A percentile compares a stretch with the other conserved stretches of the same genome.
Conservation (phyloP, 2,888 invertebrate genomes). For the Spatulosminthurus flaviceps region DNA sequence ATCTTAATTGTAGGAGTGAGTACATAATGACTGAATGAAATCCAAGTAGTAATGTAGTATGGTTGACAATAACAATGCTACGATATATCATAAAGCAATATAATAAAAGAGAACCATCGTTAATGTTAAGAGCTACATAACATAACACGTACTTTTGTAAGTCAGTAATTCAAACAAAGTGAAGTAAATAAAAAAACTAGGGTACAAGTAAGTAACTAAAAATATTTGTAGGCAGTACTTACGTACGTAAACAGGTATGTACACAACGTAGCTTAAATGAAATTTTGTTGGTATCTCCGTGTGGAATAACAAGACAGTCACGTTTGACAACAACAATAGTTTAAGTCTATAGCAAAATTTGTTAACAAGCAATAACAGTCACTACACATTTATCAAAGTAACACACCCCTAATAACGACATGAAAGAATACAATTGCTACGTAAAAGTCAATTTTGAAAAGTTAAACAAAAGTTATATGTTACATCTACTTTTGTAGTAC, state of each 20-base stretch:
- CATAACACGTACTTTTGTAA: background rate
- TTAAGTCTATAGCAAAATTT: background rate
- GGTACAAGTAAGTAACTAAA: background rate
- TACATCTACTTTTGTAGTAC: background rate
- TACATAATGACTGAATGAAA: slow-evolving; percentile 18
- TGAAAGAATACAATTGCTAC: slow-evolving; percentile 13
- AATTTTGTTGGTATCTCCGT: slow-evolving; percentile 17
- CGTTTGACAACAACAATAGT: slow-evolving; percentile 18
- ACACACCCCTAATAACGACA: background rate
- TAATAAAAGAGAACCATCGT: slow-evolving; percentile 11
- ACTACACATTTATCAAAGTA: background rate
- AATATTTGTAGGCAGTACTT: background rate
- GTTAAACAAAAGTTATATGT: slow-evolving; percentile 7
- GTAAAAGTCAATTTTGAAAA: slow-evolving; percentile 20
- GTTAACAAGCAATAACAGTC: background rate
- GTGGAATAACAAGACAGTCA: slow-evolving; percentile 30
- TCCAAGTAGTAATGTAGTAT: background rate
- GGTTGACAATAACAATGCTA: background rate
- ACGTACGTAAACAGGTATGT: no score
- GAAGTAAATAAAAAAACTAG: background rate
- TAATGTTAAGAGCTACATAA: background rate
- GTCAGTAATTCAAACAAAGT: slow-evolving; percentile 4
- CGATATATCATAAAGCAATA: background rate
- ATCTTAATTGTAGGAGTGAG: background rate
- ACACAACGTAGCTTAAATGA: background rate